These are phyloP conservation scores for Tragulus kanchil DNA, from an alignment of 2,113 vertebrate genomes.

Conservation along the genomic window DNA sequence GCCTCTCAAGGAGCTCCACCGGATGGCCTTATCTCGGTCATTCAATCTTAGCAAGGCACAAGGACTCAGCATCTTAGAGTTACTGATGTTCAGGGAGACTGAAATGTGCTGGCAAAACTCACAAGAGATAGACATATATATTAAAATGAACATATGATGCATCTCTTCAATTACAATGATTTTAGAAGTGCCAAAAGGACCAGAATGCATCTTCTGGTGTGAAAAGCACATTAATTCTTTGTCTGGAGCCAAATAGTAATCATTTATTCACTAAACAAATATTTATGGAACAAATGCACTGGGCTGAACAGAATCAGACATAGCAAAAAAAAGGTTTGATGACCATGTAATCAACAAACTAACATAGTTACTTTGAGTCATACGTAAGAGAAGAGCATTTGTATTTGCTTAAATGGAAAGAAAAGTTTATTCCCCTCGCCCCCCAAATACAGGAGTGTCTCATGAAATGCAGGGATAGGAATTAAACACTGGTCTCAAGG, in stretches of 20 bases:
- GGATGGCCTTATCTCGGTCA: not conserved
- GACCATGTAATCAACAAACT: not conserved
- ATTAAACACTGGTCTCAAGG: not conserved
- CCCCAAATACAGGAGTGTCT: not conserved
- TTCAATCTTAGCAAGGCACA: not conserved
- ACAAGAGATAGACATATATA: not conserved
- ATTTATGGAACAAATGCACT: not conserved
- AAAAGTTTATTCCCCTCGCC: not conserved
- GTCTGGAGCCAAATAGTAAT: constrained; percentile 30
- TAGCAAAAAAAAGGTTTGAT: not conserved
- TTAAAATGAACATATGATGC: not conserved
- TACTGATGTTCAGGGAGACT: not conserved
- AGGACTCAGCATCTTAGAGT: not conserved
- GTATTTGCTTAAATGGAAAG: not conserved
- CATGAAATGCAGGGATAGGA: not conserved
- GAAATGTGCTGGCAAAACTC: not conserved
- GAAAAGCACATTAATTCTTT: not conserved
- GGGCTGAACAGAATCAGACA: not conserved
- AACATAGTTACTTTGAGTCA: not conserved
- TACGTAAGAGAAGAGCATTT: not conserved
- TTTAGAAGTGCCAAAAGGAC: not conserved
- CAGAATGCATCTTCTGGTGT: not conserved
- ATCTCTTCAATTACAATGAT: not conserved
- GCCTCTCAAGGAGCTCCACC: not conserved
- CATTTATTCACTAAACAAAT: constrained; percentile 15